Conservation (phyloP, 2,888 invertebrate species). For the Itoplectis maculator region DNA sequence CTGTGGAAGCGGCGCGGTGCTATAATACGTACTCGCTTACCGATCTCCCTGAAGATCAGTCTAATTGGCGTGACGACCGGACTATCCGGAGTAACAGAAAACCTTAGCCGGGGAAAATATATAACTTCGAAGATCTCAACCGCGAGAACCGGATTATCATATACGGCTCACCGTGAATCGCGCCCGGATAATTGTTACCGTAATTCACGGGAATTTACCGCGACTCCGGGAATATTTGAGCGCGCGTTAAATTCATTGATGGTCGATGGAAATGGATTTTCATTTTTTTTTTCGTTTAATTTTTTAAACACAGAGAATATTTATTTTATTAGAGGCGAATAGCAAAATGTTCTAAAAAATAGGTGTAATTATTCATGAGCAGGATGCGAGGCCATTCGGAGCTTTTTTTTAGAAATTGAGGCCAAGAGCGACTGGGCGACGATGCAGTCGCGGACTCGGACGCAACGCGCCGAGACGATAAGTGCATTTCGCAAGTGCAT, state of each 20-base stretch:
- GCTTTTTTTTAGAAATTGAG: conserved; percentile 50
- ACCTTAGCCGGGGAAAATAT: conserved; percentile 18
- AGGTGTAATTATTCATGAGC: not conserved
- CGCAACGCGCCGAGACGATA: conserved; percentile 66
- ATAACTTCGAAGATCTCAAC: not conserved
- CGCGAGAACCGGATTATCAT: not conserved
- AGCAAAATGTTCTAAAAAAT: too few relatives aligned
- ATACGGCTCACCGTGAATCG: not conserved
- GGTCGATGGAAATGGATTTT: too few relatives aligned
- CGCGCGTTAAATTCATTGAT: too few relatives aligned
- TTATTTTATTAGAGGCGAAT: too few relatives aligned
- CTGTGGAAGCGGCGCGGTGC: not conserved
- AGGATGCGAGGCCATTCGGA: not conserved
- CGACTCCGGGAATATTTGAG: not conserved
- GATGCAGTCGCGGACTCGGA: conserved; percentile 62
- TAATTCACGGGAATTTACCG: not conserved
- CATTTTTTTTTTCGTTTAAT: too few relatives aligned
- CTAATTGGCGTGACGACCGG: conserved; percentile 60
- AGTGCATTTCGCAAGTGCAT: conserved; percentile 64
- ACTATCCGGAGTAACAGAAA: conserved; percentile 51
- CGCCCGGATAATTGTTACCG: not conserved
- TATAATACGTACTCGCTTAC: conserved; percentile 12
- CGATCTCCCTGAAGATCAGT: conserved; percentile 27
- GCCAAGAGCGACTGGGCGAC: conserved; percentile 56
- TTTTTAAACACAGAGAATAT: too few relatives aligned